Evolutionary conservation across 2,797 vertebrate species (phyloP).

Genomic region (Lagodon rhomboides): DNA sequence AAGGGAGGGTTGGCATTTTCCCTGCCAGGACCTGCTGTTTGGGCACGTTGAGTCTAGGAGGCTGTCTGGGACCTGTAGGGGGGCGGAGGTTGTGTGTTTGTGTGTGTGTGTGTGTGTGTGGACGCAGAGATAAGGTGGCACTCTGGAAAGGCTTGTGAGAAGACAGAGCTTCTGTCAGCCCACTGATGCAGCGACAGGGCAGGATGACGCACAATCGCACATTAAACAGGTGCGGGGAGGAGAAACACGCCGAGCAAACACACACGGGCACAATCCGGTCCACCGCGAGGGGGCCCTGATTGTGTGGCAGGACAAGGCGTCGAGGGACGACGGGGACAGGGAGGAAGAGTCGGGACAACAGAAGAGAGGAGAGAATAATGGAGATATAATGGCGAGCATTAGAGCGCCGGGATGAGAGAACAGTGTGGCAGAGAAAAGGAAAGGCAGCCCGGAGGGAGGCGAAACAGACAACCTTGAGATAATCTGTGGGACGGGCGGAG

Average conservation of each 20-base stretch:
- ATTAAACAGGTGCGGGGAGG: constrained; percentile 59
- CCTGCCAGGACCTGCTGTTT: constrained; percentile 61
- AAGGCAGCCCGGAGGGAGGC: constrained; percentile 60
- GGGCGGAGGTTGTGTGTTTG: constrained; percentile 31
- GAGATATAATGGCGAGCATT: constrained; percentile 67
- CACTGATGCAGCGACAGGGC: constrained; percentile 54
- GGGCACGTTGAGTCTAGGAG: constrained; percentile 58
- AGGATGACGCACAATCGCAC: constrained; percentile 47
- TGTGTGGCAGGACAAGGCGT: constrained; percentile 57
- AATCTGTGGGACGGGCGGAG: constrained; percentile 67
- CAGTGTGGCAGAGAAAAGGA: constrained; percentile 56
- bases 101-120: constrained; percentile 50
- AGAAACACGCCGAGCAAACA: constrained; percentile 20
- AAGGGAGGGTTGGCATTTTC: constrained; percentile 4
- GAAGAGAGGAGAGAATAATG: constrained; percentile 54
- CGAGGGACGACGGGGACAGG: constrained; percentile 44
- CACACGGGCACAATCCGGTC: constrained; percentile 30
- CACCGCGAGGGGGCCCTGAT: constrained; percentile 54
- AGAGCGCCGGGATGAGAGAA: constrained; percentile 60
- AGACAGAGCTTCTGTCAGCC: constrained; percentile 58
- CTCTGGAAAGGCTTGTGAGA: constrained; percentile 69
- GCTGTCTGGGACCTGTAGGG: constrained; percentile 59
- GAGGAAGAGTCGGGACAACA: constrained; percentile 40
- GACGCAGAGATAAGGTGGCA: constrained; percentile 74
- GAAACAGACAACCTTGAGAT: constrained; percentile 78